phyloP scores from a whole-genome alignment of 2,888 invertebrate genomes.

The Chrysodeixis includens region DNA sequence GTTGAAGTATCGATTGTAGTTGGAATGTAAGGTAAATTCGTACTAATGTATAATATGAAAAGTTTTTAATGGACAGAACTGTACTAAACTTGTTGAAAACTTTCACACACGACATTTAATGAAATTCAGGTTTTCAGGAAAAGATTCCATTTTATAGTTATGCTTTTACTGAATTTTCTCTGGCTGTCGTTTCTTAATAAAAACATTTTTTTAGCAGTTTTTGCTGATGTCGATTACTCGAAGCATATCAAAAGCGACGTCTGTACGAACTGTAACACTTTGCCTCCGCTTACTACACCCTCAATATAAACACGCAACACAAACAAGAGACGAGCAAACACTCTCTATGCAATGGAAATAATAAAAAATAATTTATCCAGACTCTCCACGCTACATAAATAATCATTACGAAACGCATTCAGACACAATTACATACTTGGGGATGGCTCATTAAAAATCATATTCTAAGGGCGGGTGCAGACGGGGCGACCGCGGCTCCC shows the following conservation, averaged over 20 bases:
- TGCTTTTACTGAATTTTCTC: too few relatives aligned
- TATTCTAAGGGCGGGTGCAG: slow-evolving; percentile 68
- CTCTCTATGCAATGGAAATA: slow-evolving; percentile 66
- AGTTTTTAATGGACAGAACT: too few relatives aligned
- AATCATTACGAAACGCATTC: slow-evolving; percentile 81
- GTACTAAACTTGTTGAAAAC: too few relatives aligned
- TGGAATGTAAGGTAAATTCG: not conserved
- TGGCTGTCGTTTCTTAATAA: too few relatives aligned
- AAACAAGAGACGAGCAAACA: slow-evolving; percentile 40
- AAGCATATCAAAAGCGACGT: too few relatives aligned
- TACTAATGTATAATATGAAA: too few relatives aligned
- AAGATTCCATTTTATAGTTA: too few relatives aligned
- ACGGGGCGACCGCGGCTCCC: slow-evolving; percentile 47
- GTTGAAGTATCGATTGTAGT: not conserved
- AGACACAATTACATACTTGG: slow-evolving; percentile 82
- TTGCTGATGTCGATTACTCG: too few relatives aligned
- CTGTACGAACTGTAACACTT: too few relatives aligned
- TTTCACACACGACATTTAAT: too few relatives aligned
- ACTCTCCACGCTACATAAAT: slow-evolving; percentile 75
- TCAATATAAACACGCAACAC: slow-evolving; percentile 39
- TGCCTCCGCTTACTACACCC: slow-evolving; percentile 39
- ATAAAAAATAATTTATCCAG: slow-evolving; percentile 81
- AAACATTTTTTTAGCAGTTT: too few relatives aligned
- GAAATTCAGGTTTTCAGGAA: too few relatives aligned
- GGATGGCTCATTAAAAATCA: slow-evolving; percentile 81